Evolutionary conservation across 2,888 invertebrate genomes (phyloP), one percentile per base, ranked within the genome.

Genomic region (Eupithecia centaureata): DNA sequence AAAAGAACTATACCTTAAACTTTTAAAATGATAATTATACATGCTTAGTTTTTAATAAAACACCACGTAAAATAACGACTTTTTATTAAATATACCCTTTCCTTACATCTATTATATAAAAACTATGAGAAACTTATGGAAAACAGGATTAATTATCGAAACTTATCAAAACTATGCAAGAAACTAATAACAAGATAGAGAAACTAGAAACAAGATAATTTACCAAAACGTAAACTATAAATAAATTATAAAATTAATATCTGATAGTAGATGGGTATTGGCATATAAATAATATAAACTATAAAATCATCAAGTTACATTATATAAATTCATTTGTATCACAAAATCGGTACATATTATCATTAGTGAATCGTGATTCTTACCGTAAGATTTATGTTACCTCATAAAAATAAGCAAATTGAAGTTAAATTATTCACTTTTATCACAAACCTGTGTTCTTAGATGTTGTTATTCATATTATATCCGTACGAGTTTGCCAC

Each of bases 401-500:
- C n/a, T 12, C 5, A 15, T n/a, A 35, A 35, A 15, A 35, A 35
- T 35, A 5, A 13, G n/a, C n/a, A n/a, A n/a, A n/a, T 38, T n/a
- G 7, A n/a, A 38, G 38, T n/a, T 7, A 38, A 47, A 42, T 18
- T 8, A 18, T 10, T 18, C 47, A 47, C 12, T 47, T 18, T 2
- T 47, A 47, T 47, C 15, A 52, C 52, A 0, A 27, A 52, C 27
- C 27, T 51, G 12, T 27, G 27, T 38, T 56, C 8, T 64, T 72
- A 70, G 27, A 77, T 84, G 81, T 87, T 84, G 81, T 92, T 83
- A 82, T 90, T 86, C 64, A 68, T 75, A 12, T 82, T 80, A 73
- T 95, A 95, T 30, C 95, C 95, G 76, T 92, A 94, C 8, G 93
- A 92, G 76, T 93, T 93, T n/a, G 93, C 94, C 82, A 88, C 95